Percentiles rank a stretch among this genome's conserved stretches.
phyloP scores from a whole-genome alignment of 2,797 vertebrate species.

The Margarornis squamiger region DNA sequence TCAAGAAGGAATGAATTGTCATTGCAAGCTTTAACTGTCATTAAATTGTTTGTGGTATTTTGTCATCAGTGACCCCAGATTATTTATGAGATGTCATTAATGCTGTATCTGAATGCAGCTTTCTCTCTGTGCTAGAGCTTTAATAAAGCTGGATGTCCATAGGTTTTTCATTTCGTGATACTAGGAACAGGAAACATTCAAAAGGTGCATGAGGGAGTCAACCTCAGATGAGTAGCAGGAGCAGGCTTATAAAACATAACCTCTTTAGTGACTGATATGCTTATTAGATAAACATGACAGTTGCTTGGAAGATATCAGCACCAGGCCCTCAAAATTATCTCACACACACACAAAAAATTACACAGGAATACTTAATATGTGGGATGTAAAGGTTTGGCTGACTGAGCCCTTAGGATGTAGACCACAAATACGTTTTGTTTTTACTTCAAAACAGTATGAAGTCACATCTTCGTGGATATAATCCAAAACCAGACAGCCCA shows the following conservation, averaged over 20 bases:
- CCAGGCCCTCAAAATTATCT: neutral
- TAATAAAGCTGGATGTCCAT: neutral
- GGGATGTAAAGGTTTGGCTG: neutral
- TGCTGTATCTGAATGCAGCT: neutral
- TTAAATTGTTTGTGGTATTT: neutral
- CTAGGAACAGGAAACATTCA: neutral
- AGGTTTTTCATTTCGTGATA: neutral
- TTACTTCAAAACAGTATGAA: neutral
- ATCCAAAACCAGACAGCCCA: neutral
- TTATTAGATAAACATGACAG: neutral
- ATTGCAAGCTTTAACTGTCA: slow-evolving; percentile 7
- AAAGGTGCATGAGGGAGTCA: neutral
- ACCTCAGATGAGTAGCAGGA: neutral
- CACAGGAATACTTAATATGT: neutral
- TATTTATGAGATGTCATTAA: neutral
- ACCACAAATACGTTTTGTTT: neutral
- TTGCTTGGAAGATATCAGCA: neutral
- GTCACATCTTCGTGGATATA: neutral
- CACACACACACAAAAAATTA: neutral
- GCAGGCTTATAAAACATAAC: neutral
- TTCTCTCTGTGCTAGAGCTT: neutral
- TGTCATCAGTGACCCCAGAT: neutral
- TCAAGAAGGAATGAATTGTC: slow-evolving; percentile 1
- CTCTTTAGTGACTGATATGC: neutral
- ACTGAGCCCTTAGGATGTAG: neutral